phyloP scores from a whole-genome alignment of 1,140 invertebrate genomes.

The Halesus radiatus region DNA sequence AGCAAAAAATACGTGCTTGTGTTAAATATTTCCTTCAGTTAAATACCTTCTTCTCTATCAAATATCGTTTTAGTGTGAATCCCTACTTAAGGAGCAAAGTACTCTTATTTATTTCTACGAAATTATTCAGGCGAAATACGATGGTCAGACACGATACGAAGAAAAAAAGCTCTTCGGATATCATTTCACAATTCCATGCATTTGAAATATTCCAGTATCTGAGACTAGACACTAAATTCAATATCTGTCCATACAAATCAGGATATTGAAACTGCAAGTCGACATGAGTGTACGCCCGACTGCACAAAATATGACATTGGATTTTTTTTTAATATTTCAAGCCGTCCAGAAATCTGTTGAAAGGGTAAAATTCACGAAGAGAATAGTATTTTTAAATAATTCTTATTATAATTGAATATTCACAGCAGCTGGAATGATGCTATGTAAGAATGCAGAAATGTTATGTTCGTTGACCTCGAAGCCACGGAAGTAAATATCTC shows the following conservation, averaged over 20 bases:
- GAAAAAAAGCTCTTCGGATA: neutral
- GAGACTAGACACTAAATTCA: conserved; percentile 19
- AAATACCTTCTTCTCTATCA: no score
- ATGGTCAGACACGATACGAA: neutral
- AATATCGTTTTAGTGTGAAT: no score
- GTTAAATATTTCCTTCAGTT: no score
- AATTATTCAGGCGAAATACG: neutral
- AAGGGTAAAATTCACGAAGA: no score
- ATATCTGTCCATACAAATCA: conserved; percentile 31
- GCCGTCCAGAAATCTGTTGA: no score
- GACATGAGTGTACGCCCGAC: neutral
- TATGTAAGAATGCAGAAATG: no score
- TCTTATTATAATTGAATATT: no score
- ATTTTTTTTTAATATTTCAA: neutral
- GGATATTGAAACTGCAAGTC: conserved; percentile 24
- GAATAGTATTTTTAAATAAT: no score
- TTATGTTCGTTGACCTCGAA: no score
- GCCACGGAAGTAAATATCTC: no score
- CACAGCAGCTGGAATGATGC: no score
- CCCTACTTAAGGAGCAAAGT: neutral
- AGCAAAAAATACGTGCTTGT: no score
- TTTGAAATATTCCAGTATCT: neutral
- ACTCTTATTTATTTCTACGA: conserved; percentile 6
- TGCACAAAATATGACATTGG: conserved; percentile 17
- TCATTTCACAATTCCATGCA: neutral